Percentiles rank a stretch among this genome's conserved stretches.
Evolutionary conservation across 2,888 invertebrate species (phyloP).

Genomic region (Helicoverpa assulta): DNA sequence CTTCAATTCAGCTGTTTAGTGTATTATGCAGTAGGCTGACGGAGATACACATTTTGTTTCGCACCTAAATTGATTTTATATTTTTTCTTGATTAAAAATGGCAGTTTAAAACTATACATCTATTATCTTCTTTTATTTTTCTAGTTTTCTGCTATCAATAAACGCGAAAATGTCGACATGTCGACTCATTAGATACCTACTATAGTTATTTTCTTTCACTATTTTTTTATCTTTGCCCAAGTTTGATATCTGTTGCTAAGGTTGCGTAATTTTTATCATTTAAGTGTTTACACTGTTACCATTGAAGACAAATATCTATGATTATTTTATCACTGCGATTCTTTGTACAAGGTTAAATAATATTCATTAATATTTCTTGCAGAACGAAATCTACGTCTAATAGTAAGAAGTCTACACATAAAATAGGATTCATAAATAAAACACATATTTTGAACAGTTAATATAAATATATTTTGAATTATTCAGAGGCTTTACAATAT

Average conservation of each 20-base stretch:
- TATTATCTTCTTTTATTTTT: too few relatives aligned
- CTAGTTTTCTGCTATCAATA: background rate
- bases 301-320: constrained; percentile 3
- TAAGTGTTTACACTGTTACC: background rate
- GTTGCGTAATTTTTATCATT: constrained; percentile 37
- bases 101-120: too few relatives aligned
- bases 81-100: too few relatives aligned
- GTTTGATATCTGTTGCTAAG: constrained; percentile 36
- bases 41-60: too few relatives aligned
- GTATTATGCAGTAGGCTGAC: background rate
- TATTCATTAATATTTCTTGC: constrained; percentile 18
- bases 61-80: too few relatives aligned
- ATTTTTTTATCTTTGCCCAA: constrained; percentile 6
- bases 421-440: constrained; percentile 74
- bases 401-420: background rate
- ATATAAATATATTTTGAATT: constrained; percentile 91
- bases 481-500: constrained; percentile 90
- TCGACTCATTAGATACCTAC: background rate
- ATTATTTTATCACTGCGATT: constrained; percentile 11
- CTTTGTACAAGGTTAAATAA: constrained; percentile 2
- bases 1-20: background rate
- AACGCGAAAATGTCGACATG: background rate
- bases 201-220: background rate
- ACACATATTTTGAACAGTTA: constrained; percentile 88
- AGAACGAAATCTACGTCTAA: too few relatives aligned